A percentile compares a stretch with the other conserved stretches of the same genome.
Conservation (phyloP, 2,797 vertebrate species). For the Meriones psammophilus region DNA sequence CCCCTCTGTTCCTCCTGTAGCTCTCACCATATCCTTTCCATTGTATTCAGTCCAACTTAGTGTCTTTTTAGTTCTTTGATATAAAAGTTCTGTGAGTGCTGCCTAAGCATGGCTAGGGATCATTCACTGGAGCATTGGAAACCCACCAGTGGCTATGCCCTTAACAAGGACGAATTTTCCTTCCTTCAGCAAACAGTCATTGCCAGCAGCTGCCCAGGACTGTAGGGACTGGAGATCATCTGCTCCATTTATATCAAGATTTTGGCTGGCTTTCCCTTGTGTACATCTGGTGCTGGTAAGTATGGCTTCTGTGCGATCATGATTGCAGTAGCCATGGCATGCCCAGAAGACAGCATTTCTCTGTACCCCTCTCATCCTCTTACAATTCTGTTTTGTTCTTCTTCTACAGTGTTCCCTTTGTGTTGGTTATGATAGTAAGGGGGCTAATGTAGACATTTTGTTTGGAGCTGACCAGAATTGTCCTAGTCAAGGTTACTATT, state of each 20-base stretch:
- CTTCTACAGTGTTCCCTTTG: background rate
- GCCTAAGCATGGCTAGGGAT: background rate
- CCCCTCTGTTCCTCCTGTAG: background rate
- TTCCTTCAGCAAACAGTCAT: background rate
- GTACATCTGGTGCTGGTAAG: background rate
- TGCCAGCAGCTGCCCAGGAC: background rate
- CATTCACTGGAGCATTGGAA: background rate
- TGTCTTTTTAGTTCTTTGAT: background rate
- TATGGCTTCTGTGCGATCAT: background rate
- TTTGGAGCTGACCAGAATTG: background rate
- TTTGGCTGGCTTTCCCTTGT: background rate
- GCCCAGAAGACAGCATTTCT: background rate
- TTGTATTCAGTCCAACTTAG: background rate
- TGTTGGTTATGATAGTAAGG: background rate
- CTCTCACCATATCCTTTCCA: background rate
- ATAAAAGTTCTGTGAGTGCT: background rate
- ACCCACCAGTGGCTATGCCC: background rate
- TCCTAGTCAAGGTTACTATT: background rate
- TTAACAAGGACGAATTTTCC: background rate
- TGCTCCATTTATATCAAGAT: no score
- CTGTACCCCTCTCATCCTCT: background rate
- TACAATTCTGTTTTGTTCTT: background rate
- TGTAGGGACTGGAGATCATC: background rate
- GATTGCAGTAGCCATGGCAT: no score
- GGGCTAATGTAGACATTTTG: background rate